Evolutionary conservation across 2,113 vertebrate species (phyloP), one percentile per base, ranked within the genome.

Genomic region (Elachura formosa): DNA sequence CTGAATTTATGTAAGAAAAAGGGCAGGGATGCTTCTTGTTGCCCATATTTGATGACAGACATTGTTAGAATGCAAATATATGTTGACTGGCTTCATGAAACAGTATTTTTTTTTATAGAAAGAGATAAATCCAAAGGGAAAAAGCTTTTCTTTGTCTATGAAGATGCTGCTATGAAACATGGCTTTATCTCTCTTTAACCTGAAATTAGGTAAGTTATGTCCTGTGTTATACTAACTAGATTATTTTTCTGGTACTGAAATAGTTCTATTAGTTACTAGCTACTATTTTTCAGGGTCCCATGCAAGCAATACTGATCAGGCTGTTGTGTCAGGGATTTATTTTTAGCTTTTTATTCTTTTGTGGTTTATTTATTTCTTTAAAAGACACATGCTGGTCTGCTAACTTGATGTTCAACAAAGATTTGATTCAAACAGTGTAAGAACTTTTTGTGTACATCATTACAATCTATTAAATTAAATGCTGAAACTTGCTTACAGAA

Each of bases 401-500:
- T 75, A 56, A 22, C 33, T 14, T 48, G 33, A 67, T 66, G 7
- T 56, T 78, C n/a, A 66, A 54, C 58, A 36, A 84, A 52, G 22
- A 61, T 68, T 84, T 85, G 6, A 56, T 49, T 74, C 13, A 71
- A 75, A 54, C 36, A 40, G 11, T 58, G 20, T 52, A 71, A 71
- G 58, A 52, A 40, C 6, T 74, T 43, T 36, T 51, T 46, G 18
- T 61, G 43, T 74, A 12, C 49, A 12, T 52, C 45, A n/a, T 58
- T 76, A 73, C 73, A 95, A 77, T 31, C 13, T 83, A 71, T 74
- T 52, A 21, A 87, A 80, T 88, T 79, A 59, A 63, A 59, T 59
- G 36, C 6, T 31, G 68, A 78, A 81, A 76, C 36, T 84, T 64
- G 31, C 22, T 68, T 86, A 80, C 31, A 88, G 43, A 87, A 90